phyloP scores from a whole-genome alignment of 2,888 invertebrate genomes.

The Melikaiella ostensackeni region DNA sequence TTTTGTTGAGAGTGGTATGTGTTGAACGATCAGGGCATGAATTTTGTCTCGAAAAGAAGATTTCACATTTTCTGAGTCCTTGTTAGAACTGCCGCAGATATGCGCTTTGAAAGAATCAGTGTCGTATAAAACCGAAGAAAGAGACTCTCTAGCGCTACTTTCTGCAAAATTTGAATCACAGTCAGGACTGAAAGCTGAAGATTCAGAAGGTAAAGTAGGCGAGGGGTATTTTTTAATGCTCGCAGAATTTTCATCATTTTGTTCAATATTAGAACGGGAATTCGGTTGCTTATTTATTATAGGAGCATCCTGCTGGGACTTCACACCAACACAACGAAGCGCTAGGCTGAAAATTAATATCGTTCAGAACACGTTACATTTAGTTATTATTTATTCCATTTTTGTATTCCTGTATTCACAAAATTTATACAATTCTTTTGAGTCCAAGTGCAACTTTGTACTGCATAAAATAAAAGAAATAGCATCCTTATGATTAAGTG shows the following conservation, averaged over 20 bases:
- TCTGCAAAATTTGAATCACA: not conserved
- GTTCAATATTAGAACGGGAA: not conserved
- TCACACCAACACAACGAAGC: too few species aligned
- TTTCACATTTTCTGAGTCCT: not conserved
- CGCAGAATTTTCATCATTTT: not conserved
- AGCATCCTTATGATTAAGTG: too few species aligned
- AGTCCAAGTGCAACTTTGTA: too few species aligned
- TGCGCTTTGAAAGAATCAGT: not conserved
- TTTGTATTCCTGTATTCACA: too few species aligned
- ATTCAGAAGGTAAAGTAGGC: not conserved
- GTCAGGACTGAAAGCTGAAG: not conserved
- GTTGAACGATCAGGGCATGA: not conserved
- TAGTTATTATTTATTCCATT: too few species aligned
- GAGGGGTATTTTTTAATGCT: not conserved
- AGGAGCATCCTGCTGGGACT: too few species aligned
- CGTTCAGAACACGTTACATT: too few species aligned
- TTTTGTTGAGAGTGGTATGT: not conserved
- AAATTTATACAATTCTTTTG: too few species aligned
- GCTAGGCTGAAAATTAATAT: too few species aligned
- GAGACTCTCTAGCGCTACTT: not conserved
- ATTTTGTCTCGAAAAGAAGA: conserved; percentile 20
- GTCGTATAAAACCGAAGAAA: not conserved
- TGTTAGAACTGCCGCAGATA: not conserved
- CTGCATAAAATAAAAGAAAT: too few species aligned
- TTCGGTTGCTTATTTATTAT: not conserved